Percentiles rank a stretch among this genome's conserved stretches.
Conservation (phyloP, 2,888 invertebrate species). For the Anaspis maculata region DNA sequence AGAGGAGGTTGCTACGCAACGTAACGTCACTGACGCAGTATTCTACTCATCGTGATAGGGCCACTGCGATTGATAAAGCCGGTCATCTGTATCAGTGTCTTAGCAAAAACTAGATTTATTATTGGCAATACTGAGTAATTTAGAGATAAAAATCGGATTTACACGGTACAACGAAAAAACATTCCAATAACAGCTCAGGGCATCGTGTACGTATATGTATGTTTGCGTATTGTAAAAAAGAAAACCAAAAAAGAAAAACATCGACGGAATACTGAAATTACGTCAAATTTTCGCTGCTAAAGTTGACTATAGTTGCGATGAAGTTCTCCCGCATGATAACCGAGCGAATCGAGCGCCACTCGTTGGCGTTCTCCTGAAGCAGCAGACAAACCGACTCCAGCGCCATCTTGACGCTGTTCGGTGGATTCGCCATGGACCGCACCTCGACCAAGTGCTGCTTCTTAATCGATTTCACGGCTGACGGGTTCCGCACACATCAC, state of each 20-base stretch:
- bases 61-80: too few species aligned
- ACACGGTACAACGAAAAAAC: too few species aligned
- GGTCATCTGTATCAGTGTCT: too few species aligned
- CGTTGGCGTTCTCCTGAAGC: conserved; percentile 81
- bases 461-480: conserved; percentile 91
- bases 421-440: conserved; percentile 90
- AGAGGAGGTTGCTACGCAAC: too few species aligned
- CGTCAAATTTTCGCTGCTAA: conserved; percentile 87
- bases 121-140: too few species aligned
- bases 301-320: conserved; percentile 89
- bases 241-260: conserved; percentile 9
- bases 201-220: too few species aligned
- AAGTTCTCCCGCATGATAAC: conserved; percentile 93
- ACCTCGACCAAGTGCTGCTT: conserved; percentile 94
- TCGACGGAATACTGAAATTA: conserved; percentile 46
- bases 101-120: too few species aligned
- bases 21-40: too few species aligned
- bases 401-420: conserved; percentile 85
- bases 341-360: conserved; percentile 89
- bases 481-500: conserved; percentile 14
- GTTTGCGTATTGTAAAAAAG: too few species aligned
- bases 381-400: conserved; percentile 91
- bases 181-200: too few species aligned
- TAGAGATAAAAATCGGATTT: too few species aligned
- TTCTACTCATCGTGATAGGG: too few species aligned